A percentile compares a stretch with the other conserved stretches of the same genome.
phyloP scores from a whole-genome alignment of 2,113 vertebrate genomes.

The Cavia aperea region DNA sequence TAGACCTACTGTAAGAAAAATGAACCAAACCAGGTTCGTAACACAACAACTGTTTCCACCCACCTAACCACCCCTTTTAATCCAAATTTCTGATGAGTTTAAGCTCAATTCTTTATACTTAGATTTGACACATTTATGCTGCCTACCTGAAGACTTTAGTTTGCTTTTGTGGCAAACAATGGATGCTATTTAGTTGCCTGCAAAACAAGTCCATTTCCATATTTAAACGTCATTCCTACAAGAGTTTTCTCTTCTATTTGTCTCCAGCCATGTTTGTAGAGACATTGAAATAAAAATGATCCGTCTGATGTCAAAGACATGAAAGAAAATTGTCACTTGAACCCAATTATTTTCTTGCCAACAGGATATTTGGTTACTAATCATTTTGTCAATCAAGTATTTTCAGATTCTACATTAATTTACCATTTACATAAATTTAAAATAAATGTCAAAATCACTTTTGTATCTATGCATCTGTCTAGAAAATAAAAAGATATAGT shows the following conservation, averaged over 20 bases:
- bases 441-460: not conserved
- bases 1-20: not conserved
- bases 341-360: not conserved
- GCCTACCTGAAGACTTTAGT: conserved; percentile 53
- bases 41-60: conserved; percentile 50
- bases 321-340: conserved; percentile 16
- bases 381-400: not conserved
- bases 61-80: conserved; percentile 46
- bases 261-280: conserved; percentile 36
- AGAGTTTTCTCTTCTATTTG: conserved; percentile 32
- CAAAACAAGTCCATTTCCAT: conserved; percentile 37
- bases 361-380: conserved; percentile 9
- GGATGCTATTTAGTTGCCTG: conserved; percentile 42
- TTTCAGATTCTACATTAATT: conserved; percentile 8
- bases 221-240: conserved; percentile 33
- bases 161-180: conserved; percentile 52
- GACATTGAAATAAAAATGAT: not conserved
- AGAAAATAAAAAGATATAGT: not conserved
- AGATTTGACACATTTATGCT: conserved; percentile 54
- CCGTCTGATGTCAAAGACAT: not conserved
- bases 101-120: conserved; percentile 34
- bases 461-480: not conserved
- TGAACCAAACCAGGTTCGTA: conserved; percentile 37
- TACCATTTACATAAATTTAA: not conserved
- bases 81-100: conserved; percentile 42